Base-by-base conservation (phyloP, 2,888 invertebrate species). In the Plebejus argus region DNA sequence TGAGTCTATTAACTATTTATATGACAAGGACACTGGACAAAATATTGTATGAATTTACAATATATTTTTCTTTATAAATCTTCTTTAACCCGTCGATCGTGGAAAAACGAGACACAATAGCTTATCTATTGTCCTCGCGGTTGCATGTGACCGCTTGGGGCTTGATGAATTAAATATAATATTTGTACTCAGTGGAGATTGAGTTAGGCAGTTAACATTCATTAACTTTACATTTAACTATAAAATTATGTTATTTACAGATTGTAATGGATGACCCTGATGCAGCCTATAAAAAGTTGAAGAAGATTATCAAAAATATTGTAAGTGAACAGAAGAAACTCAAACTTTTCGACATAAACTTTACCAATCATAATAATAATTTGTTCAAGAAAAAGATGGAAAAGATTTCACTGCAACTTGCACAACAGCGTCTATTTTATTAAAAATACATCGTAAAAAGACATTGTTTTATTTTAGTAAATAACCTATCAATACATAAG, bases 321-420 rank as follows among this genome's bases (percentile, higher is more conserved):
- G 86, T 90, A 6, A 85, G 87, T 18, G 84, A 86, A 0, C 93
- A 94, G 81, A 86, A 83, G 7, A 76, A 53, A 12, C 78, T 90
- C 1, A 85, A 84, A 76, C 91, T 93, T 91, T 91, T 91, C 76
- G 89, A 93, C 79, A 89, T 91, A 61, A 87, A 93, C 76, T 93
- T 93, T 80, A 80, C 86, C 1, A 87, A 89, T 76, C 78, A 86
- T 56, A 61, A 78, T 0, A 78, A 90, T 79, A 87, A 89, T 1
- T 85, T 84, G 15, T 85, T 90, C 18, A 79, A 91, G 78, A 85
- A 84, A 58, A 87, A 85, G 80, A 80, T 92, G 8, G 78, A 80
- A 0, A 82, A 80, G 3, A 90, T 93, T 81, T 85, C 87, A 56
- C 83, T 86, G n/a, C 84, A 91, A 84, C 90, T 94, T 82, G 88